Percentiles rank a stretch among this genome's conserved stretches.
Evolutionary conservation across 2,797 vertebrate genomes (phyloP).

Genomic region (Urophycis tenuis): DNA sequence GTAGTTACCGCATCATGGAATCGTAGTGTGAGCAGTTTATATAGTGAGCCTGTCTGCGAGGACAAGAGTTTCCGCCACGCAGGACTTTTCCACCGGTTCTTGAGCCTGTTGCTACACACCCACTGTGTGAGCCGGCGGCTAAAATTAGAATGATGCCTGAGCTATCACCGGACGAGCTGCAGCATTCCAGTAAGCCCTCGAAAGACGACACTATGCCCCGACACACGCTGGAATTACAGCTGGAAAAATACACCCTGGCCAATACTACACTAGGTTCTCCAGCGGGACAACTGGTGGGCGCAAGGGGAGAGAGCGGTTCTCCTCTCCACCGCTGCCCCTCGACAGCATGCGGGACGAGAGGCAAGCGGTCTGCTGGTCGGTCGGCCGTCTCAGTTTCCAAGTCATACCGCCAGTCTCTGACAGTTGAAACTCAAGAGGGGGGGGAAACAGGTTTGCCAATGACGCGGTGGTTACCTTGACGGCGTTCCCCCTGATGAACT

Average conservation of each 20-base stretch:
- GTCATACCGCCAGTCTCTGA: no score
- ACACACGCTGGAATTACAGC: constrained; percentile 54
- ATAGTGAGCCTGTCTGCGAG: not conserved
- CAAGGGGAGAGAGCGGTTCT: not conserved
- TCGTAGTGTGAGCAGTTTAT: not conserved
- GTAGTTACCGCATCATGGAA: not conserved
- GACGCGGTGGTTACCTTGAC: constrained; percentile 76
- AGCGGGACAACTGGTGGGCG: not conserved
- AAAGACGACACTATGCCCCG: constrained; percentile 64
- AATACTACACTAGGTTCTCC: constrained; percentile 21
- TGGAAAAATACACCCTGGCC: constrained; percentile 16
- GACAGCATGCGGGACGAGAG: not conserved
- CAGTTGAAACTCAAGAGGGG: not conserved
- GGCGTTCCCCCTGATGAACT: constrained; percentile 92
- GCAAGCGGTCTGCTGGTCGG: not conserved
- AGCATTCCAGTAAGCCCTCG: constrained; percentile 64
- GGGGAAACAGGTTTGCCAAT: not conserved
- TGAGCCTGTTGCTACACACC: constrained; percentile 63
- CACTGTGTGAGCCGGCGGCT: constrained; percentile 60
- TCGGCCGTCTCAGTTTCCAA: not conserved
- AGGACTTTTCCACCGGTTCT: constrained; percentile 58
- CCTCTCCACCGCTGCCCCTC: not conserved
- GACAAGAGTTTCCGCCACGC: constrained; percentile 25
- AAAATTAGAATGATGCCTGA: constrained; percentile 67
- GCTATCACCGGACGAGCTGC: constrained; percentile 65